These are phyloP conservation scores for Margarornis squamiger DNA, from an alignment of 2,797 vertebrate species.

Conservation along the genomic window DNA sequence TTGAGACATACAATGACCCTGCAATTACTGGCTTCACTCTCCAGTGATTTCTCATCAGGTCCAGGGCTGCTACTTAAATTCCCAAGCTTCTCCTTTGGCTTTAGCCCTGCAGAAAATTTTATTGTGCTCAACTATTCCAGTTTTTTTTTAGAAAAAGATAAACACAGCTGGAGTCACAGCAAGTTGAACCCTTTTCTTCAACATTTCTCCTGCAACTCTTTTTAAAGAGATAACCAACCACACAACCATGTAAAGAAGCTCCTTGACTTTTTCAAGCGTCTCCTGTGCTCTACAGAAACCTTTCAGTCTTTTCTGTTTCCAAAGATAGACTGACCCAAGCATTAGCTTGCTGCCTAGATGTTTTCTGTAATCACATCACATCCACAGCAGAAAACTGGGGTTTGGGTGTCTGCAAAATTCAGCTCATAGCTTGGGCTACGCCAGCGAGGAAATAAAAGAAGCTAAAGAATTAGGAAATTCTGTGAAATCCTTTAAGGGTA, in stretches of 20 bases:
- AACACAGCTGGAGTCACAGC: not conserved
- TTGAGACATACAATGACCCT: slow-evolving; percentile 39
- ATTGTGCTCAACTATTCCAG: not conserved
- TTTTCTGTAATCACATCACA: not conserved
- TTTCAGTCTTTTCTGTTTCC: not conserved
- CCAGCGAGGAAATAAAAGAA: not conserved
- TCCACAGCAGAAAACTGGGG: not conserved
- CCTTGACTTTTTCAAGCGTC: not conserved
- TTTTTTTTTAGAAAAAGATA: not conserved
- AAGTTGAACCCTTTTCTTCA: not conserved
- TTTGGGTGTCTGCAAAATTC: not conserved
- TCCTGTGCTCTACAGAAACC: not conserved
- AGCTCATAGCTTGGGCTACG: rapidly evolving
- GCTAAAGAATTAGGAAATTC: not conserved
- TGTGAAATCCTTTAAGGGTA: not conserved
- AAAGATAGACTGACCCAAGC: not conserved
- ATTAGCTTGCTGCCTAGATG: not conserved
- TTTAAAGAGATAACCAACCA: not conserved
- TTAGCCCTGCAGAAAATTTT: slow-evolving; percentile 1
- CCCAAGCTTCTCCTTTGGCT: not conserved
- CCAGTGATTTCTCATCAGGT: slow-evolving; percentile 50
- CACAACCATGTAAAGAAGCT: not conserved
- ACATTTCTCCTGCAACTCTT: not conserved
- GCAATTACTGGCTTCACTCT: slow-evolving; percentile 58
- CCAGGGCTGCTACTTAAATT: not conserved